phyloP scores from a whole-genome alignment of 2,888 invertebrate species.

The Lutraria lutraria region DNA sequence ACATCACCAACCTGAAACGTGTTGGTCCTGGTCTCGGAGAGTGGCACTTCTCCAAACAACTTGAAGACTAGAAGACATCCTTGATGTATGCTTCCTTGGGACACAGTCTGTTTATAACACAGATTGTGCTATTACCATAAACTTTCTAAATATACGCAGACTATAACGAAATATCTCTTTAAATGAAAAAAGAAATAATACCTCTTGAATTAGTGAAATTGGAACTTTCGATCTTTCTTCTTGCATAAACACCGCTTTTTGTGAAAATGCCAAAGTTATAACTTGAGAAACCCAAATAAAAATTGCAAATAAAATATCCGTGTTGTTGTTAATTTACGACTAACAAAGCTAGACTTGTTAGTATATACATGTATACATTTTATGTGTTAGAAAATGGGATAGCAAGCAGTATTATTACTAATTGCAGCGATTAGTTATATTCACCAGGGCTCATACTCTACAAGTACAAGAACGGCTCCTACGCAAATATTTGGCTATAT shows the following conservation, averaged over 20 bases:
- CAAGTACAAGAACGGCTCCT: no score
- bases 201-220: neutral
- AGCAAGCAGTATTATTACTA: no score
- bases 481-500: no score
- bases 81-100: neutral
- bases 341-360: no score
- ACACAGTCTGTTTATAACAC: neutral
- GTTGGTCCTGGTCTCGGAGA: slow-evolving; percentile 89
- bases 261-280: no score
- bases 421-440: no score
- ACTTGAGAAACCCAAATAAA: slow-evolving; percentile 7
- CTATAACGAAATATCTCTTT: neutral
- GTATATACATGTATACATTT: no score
- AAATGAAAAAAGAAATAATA: neutral
- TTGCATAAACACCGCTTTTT: neutral
- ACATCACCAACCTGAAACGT: slow-evolving; percentile 91
- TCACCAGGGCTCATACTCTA: no score
- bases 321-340: neutral
- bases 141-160: neutral
- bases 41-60: slow-evolving; percentile 89
- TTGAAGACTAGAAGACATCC: slow-evolving; percentile 29
- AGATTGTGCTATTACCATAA: neutral
- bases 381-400: no score
- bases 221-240: neutral
- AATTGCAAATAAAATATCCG: neutral